Evolutionary conservation across 2,113 vertebrate genomes (phyloP).

Genomic region (Dipodomys ordii): DNA sequence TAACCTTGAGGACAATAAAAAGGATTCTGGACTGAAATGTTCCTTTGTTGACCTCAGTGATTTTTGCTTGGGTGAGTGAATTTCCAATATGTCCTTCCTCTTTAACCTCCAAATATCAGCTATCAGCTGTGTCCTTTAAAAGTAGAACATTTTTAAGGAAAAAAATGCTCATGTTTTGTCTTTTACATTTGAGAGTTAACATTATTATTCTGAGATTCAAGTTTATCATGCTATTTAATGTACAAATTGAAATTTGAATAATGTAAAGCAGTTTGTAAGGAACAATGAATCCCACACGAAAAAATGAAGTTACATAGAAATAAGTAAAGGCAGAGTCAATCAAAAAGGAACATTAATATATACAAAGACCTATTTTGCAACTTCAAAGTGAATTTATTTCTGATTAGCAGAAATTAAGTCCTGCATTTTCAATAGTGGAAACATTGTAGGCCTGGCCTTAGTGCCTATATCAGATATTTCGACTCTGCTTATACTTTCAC

Average conservation of each 20-base stretch:
- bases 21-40: constrained; percentile 84
- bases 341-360: neutral
- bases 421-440: neutral
- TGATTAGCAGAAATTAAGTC: neutral
- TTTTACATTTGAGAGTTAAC: neutral
- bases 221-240: neutral
- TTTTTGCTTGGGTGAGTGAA: constrained; percentile 87
- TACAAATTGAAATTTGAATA: constrained; percentile 14
- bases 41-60: constrained; percentile 86
- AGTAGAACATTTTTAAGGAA: neutral
- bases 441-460: fast-evolving
- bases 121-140: neutral
- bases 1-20: constrained; percentile 84
- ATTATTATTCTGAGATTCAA: constrained; percentile 4
- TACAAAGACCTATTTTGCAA: neutral
- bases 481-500: neutral
- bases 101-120: neutral
- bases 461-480: fast-evolving
- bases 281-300: neutral
- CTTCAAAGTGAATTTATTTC: neutral
- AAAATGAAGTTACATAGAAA: neutral
- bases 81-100: neutral
- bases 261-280: neutral
- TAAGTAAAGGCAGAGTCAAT: neutral
- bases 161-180: neutral